Evolutionary conservation across 1,140 invertebrate genomes (phyloP), one percentile per base, ranked within the genome.

Genomic region (Papilio polytes): DNA sequence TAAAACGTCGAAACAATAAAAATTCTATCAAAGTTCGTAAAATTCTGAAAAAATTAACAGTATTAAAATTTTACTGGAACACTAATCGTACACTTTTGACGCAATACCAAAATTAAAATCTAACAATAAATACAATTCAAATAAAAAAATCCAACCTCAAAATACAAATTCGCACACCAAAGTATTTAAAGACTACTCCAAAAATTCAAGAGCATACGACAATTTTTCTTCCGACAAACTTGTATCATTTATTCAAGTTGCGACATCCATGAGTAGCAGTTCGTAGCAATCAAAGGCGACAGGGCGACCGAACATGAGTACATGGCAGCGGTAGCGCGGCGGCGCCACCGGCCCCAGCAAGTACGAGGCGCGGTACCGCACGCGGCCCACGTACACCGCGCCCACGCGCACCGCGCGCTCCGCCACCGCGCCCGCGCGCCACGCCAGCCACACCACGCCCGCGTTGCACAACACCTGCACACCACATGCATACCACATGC

Each of bases 271-370:
- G 31, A 94, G 88, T 1, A 94, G 85, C 0, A 94, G 82, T 36
- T 94, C 93, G 46, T 91, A 94, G 80, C 91, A 92, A 78, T 90
- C 90, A 81, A 94, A 94, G 4, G 91, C 91, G 82, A 94, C 92
- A 18, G 91, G 90, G 0, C 93, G 81, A 0, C 85, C 90, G 83
- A 88, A 92, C 80, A 94, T 93, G 83, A 94, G 82, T 66, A 94
- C 89, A 86, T 94, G 91, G 80, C 92, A 93, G 80, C 89, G 88
- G 81, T 92, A 90, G 80, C 84, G 48, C 10, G 93, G 93, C 72
- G 91, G 86, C 51, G 82, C 81, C n/a, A 94, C 92, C 36, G 93
- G 85, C 74, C 93, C 93, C 8, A 94, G 78, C 36, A 94, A 88
- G 78, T 91, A 91, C 20, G 88, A 83, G 63, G 88, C 88, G 81